Percentiles rank a stretch among this genome's conserved stretches.
These are phyloP conservation scores for Muscicapa comitata DNA, from an alignment of 2,797 vertebrate genomes.

Conservation along the genomic window DNA sequence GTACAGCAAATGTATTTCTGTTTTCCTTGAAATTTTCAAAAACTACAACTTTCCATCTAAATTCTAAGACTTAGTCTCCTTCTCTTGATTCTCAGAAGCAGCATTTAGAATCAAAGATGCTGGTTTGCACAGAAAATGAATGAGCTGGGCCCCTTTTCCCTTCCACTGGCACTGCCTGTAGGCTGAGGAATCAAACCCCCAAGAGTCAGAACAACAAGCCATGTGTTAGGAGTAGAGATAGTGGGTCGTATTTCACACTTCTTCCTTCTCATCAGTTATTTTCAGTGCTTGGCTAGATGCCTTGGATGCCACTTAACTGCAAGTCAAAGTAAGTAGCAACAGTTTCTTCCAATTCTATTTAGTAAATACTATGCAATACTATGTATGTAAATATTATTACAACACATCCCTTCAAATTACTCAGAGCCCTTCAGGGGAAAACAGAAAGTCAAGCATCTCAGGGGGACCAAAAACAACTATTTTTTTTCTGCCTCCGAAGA, in stretches of 20 bases:
- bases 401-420: neutral
- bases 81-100: neutral
- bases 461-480: neutral
- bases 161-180: neutral
- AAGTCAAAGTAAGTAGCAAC: constrained; percentile 25
- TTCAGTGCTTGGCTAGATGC: constrained; percentile 25
- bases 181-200: neutral
- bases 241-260: neutral
- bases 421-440: neutral
- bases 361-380: neutral
- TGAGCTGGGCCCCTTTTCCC: neutral
- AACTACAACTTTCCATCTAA: neutral
- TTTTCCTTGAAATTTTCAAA: neutral
- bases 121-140: neutral
- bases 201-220: neutral
- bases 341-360: constrained; percentile 21
- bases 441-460: neutral
- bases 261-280: neutral
- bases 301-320: constrained; percentile 2
- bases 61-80: neutral
- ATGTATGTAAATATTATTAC: neutral
- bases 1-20: neutral
- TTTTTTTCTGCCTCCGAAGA: neutral
- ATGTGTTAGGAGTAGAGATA: neutral
- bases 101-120: neutral